Percentiles rank a stretch among this genome's conserved stretches.
Conservation (phyloP, 2,888 invertebrate species). For the Drosophila quinaria region DNA sequence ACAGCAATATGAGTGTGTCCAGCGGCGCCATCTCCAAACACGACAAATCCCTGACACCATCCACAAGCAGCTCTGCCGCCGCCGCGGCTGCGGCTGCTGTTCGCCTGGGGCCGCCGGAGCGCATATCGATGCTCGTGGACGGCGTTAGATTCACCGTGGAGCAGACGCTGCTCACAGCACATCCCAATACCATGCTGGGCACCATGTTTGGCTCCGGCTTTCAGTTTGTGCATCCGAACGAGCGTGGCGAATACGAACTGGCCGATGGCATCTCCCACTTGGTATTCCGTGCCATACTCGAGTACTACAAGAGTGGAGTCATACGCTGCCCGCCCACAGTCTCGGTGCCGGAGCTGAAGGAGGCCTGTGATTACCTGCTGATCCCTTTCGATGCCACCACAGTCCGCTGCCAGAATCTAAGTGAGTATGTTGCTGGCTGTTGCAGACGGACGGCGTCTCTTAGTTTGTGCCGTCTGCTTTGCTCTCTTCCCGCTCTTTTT, state of each 20-base stretch:
- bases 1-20: conserved; percentile 53
- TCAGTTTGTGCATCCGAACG: conserved; percentile 97
- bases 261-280: conserved; percentile 98
- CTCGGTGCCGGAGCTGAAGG: conserved; percentile 97
- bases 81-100: conserved; percentile 35
- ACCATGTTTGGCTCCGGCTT: conserved; percentile 98
- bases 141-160: conserved; percentile 97
- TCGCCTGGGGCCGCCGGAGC: conserved; percentile 86
- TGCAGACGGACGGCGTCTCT: conserved; percentile 55
- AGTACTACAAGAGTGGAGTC: conserved; percentile 96
- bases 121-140: conserved; percentile 98
- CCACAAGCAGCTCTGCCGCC: conserved; percentile 56
- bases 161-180: conserved; percentile 95
- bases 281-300: conserved; percentile 97
- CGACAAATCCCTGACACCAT: conserved; percentile 61
- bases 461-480: conserved; percentile 69
- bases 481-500: conserved; percentile 39
- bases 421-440: conserved; percentile 87
- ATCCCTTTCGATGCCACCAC: conserved; percentile 99
- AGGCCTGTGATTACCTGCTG: conserved; percentile 99
- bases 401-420: conserved; percentile 97
- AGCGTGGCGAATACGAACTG: conserved; percentile 98
- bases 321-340: conserved; percentile 98
- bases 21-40: conserved; percentile 79
- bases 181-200: conserved; percentile 99